A percentile compares a stretch with the other conserved stretches of the same genome.
phyloP scores from a whole-genome alignment of 2,888 invertebrate species.

The Troides helena region DNA sequence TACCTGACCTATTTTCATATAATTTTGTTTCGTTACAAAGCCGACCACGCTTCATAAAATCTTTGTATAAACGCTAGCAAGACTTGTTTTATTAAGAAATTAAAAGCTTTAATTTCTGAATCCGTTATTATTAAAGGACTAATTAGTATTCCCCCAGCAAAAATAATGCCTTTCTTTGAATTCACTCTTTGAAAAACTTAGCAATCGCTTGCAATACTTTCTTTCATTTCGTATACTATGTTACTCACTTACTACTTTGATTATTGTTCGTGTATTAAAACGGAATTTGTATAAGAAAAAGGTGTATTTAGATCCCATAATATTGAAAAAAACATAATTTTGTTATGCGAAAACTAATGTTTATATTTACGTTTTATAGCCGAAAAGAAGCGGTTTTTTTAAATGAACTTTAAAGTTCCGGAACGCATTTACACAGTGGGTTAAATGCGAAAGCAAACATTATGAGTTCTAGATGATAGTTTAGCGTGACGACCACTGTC shows the following conservation, averaged over 20 bases:
- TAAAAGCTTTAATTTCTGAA: conserved; percentile 13
- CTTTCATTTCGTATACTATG: conserved; percentile 6
- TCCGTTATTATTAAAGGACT: conserved; percentile 20
- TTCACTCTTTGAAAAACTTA: conserved; percentile 15
- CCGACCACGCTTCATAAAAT: conserved; percentile 10
- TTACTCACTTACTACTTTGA: conserved; percentile 18
- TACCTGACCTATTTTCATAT: conserved; percentile 20
- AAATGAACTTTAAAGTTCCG: background rate
- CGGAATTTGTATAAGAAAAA: conserved; percentile 3
- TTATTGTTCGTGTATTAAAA: conserved; percentile 3
- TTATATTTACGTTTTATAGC: background rate
- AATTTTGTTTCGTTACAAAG: conserved; percentile 12
- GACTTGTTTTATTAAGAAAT: conserved; percentile 28
- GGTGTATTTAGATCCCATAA: background rate
- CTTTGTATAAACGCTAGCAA: conserved; percentile 14
- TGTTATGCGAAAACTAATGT: background rate
- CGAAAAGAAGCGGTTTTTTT: background rate
- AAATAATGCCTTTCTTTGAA: conserved; percentile 15
- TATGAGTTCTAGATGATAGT: conserved; percentile 44
- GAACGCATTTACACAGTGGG: conserved; percentile 9
- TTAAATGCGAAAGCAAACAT: conserved; percentile 47
- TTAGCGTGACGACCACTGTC: conserved; percentile 58
- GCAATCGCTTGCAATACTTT: conserved; percentile 5
- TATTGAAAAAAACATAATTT: background rate
- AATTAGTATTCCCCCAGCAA: conserved; percentile 18